Evolutionary conservation across 2,888 invertebrate species (phyloP).

Genomic region (Apamea epomidion): DNA sequence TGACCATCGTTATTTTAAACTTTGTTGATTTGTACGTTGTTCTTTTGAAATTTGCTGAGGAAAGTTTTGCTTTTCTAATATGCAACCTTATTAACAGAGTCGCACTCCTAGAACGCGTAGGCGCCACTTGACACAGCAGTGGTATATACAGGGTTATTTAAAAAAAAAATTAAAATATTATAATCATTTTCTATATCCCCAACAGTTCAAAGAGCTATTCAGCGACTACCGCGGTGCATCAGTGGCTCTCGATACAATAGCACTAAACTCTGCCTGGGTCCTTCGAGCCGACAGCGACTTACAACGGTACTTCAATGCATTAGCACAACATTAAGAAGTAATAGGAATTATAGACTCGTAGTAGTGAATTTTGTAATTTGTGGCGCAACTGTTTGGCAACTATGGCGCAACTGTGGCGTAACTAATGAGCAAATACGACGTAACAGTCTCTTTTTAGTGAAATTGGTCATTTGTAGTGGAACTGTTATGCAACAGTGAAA

Average conservation of each 20-base stretch:
- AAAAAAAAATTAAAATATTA: background rate
- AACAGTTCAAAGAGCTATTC: conserved; percentile 92
- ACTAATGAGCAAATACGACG: background rate
- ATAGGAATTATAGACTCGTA: conserved; percentile 39
- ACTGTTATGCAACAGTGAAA: background rate
- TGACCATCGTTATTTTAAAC: too few relatives aligned
- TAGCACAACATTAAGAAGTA: conserved; percentile 61
- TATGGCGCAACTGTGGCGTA: background rate
- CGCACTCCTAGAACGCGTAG: too few relatives aligned
- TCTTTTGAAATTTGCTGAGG: too few relatives aligned
- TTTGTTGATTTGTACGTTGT: too few relatives aligned
- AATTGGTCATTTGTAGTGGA: background rate
- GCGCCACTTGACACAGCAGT: too few relatives aligned
- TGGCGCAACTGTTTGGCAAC: conserved; percentile 10
- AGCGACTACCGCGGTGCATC: conserved; percentile 91
- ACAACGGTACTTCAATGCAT: conserved; percentile 78
- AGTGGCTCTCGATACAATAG: conserved; percentile 94
- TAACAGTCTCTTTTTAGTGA: background rate
- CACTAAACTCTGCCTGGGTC: conserved; percentile 96
- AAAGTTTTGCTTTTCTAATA: too few relatives aligned
- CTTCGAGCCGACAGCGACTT: conserved; percentile 89
- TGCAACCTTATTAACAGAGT: too few relatives aligned
- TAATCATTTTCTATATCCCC: background rate
- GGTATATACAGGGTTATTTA: too few relatives aligned
- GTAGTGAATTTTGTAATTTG: conserved; percentile 20